A percentile compares a stretch with the other conserved stretches of the same genome.
Conservation (phyloP, 2,888 invertebrate species). For the Girardia tigrina region DNA sequence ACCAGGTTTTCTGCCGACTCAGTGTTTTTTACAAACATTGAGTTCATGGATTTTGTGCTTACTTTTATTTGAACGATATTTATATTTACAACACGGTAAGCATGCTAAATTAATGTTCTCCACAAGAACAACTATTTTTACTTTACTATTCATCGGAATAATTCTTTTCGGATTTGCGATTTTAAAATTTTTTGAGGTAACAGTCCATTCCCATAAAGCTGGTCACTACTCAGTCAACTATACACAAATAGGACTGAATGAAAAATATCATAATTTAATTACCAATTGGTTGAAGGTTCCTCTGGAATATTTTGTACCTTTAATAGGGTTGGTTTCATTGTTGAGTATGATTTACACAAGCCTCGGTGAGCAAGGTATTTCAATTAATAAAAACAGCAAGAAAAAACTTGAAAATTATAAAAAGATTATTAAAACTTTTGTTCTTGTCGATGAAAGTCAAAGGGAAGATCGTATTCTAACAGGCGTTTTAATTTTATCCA, state of each 20-base stretch:
- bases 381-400: not conserved
- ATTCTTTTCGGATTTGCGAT: slow-evolving; percentile 10
- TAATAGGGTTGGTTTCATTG: not conserved
- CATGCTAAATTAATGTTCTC: not conserved
- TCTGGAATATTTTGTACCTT: slow-evolving; percentile 16
- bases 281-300: slow-evolving; percentile 5
- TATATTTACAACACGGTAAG: not conserved
- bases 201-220: not conserved
- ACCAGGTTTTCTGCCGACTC: not conserved
- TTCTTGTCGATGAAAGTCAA: not conserved
- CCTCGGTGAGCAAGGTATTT: not conserved
- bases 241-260: not conserved
- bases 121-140: not conserved
- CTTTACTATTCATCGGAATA: not conserved
- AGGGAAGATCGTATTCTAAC: not conserved
- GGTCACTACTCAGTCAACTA: not conserved
- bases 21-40: not conserved
- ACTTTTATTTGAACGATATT: slow-evolving; percentile 4
- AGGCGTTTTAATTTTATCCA: not conserved
- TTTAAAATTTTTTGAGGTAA: not conserved
- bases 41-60: slow-evolving; percentile 11
- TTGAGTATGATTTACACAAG: not conserved
- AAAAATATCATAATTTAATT: not conserved
- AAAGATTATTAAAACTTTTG: not conserved
- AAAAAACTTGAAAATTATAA: not conserved